These are phyloP conservation scores for Tetraodon nigroviridis DNA, from an alignment of 2,113 vertebrate species.

Conservation along the genomic window DNA sequence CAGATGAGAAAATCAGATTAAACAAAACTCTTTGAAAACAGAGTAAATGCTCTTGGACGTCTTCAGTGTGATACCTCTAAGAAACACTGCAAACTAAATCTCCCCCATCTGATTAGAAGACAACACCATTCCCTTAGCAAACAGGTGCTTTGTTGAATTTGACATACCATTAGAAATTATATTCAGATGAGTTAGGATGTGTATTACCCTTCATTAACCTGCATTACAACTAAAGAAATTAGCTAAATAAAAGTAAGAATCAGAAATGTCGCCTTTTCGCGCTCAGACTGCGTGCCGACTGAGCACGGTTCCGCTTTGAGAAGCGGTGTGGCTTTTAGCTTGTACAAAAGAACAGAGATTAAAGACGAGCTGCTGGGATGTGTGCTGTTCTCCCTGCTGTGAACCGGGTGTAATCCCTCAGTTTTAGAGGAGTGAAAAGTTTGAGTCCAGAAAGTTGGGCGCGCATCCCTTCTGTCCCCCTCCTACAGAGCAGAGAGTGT, in stretches of 20 bases:
- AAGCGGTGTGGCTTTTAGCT: slow-evolving; percentile 2
- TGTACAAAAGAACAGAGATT: slow-evolving; percentile 44
- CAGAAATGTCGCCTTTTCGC: slow-evolving; percentile 21
- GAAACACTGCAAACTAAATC: slow-evolving; percentile 56
- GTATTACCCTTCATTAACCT: too few species aligned
- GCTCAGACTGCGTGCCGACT: slow-evolving; percentile 12
- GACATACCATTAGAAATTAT: too few species aligned
- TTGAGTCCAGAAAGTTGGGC: slow-evolving; percentile 66
- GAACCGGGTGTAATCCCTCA: slow-evolving; percentile 67
- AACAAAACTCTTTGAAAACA: slow-evolving; percentile 45
- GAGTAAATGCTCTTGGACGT: slow-evolving; percentile 46
- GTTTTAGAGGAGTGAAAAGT: slow-evolving; percentile 68
- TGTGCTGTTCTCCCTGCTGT: slow-evolving; percentile 59
- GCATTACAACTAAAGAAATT: neutral
- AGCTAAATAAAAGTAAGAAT: slow-evolving; percentile 11
- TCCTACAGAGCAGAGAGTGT: slow-evolving; percentile 57
- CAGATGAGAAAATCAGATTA: slow-evolving; percentile 57
- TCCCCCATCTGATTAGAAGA: slow-evolving; percentile 52
- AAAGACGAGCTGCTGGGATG: slow-evolving; percentile 50
- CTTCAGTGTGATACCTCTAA: slow-evolving; percentile 42
- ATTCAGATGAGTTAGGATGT: too few species aligned
- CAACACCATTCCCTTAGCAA: slow-evolving; percentile 21
- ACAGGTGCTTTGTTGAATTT: slow-evolving; percentile 22
- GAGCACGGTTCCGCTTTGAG: slow-evolving; percentile 16
- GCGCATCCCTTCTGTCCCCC: slow-evolving; percentile 54